Conservation (phyloP, 2,888 invertebrate genomes). For the Cynaeus angustus region DNA sequence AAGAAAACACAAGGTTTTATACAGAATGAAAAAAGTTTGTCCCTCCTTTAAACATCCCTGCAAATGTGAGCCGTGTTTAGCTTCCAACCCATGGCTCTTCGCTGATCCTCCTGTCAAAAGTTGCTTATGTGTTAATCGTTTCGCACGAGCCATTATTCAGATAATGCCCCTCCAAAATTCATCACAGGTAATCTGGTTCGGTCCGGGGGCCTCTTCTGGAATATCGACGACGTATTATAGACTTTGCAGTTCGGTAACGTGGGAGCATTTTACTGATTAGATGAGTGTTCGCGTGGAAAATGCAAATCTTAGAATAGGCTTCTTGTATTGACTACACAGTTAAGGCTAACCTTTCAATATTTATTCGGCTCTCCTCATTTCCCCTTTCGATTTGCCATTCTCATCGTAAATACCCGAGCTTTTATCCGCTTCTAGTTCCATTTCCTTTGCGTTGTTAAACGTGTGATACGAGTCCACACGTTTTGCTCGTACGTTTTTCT, state of each 20-base stretch:
- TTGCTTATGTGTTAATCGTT: conserved; percentile 36
- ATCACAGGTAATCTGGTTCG: conserved; percentile 26
- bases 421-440: conserved; percentile 58
- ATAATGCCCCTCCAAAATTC: conserved; percentile 25
- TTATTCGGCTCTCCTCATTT: conserved; percentile 60
- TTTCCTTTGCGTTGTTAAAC: conserved; percentile 58
- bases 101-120: conserved; percentile 1
- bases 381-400: conserved; percentile 61
- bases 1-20: no score
- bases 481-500: conserved; percentile 60
- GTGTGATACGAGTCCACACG: conserved; percentile 60
- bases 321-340: conserved; percentile 48
- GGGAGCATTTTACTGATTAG: conserved; percentile 51
- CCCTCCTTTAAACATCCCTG: no score
- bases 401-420: conserved; percentile 60
- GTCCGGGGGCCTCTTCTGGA: conserved; percentile 14
- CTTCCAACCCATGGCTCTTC: not conserved
- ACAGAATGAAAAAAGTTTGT: no score
- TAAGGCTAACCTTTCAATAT: conserved; percentile 60
- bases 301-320: conserved; percentile 52
- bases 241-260: conserved; percentile 42
- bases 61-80: not conserved
- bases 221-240: conserved; percentile 39
- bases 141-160: conserved; percentile 25
- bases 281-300: conserved; percentile 54